Conservation (phyloP, 2,797 vertebrate species). For the Urocyon cinereoargenteus region DNA sequence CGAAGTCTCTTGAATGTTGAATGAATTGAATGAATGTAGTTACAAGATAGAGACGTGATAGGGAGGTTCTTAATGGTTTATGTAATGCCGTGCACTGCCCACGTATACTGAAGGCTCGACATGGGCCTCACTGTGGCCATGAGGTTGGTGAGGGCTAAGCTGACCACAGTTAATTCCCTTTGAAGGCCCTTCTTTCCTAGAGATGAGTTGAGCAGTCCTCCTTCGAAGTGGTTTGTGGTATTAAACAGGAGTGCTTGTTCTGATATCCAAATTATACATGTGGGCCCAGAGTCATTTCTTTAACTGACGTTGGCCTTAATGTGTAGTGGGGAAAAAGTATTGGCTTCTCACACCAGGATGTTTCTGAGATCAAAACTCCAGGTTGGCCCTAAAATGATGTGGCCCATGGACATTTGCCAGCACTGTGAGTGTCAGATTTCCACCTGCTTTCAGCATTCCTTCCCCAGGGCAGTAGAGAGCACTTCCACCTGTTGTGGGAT, state of each 20-base stretch:
- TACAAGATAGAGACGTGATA: neutral
- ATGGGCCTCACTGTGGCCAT: neutral
- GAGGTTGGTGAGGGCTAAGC: neutral
- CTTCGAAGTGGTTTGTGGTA: neutral
- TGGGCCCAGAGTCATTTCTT: neutral
- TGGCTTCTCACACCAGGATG: neutral
- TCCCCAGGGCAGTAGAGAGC: accelerated
- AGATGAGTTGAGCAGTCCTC: neutral
- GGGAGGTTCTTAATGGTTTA: neutral
- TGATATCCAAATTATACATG: neutral
- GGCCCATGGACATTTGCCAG: accelerated
- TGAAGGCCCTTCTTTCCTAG: neutral
- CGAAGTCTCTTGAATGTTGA: neutral
- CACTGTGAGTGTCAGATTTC: neutral
- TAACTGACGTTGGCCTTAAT: neutral
- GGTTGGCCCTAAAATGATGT: neutral
- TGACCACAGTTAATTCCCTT: neutral
- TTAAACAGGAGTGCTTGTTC: neutral
- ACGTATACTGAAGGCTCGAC: neutral
- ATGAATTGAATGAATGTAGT: neutral
- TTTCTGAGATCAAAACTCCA: neutral
- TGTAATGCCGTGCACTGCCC: neutral
- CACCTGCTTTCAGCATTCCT: neutral
- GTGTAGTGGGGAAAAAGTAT: neutral
- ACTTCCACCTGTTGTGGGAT: neutral